Conservation (phyloP, 1,140 invertebrate genomes). For the Diachasmimorpha longicaudata region DNA sequence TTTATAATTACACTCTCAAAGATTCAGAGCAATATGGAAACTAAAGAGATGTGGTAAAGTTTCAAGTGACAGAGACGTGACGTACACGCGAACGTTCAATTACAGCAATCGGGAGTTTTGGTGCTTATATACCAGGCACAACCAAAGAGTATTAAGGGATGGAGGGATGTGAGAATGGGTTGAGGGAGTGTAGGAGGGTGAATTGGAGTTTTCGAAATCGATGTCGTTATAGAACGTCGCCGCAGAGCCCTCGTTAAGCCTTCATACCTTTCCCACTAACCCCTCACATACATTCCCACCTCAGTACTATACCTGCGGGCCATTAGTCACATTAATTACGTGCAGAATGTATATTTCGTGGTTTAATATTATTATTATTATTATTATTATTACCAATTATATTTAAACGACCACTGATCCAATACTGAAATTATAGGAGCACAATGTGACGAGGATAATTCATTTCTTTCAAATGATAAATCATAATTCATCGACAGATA, state of each 20-base stretch:
- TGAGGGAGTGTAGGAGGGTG: background rate
- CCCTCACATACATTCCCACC: background rate
- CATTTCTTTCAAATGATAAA: background rate
- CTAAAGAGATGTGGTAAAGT: background rate
- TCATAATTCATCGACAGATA: too few species aligned
- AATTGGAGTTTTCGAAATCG: constrained; percentile 6
- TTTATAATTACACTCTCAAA: background rate
- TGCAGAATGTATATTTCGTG: constrained; percentile 48
- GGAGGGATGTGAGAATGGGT: background rate
- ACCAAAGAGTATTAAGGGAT: background rate
- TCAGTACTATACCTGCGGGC: constrained; percentile 10
- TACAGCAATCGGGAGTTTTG: background rate
- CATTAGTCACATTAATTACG: constrained; percentile 55
- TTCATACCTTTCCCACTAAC: background rate
- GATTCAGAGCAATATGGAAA: background rate
- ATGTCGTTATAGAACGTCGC: constrained; percentile 8
- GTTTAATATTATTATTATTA: constrained; percentile 14
- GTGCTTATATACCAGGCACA: background rate
- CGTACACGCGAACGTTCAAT: constrained; percentile 6
- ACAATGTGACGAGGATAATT: background rate
- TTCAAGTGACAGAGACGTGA: constrained; percentile 5
- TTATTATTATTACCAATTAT: constrained; percentile 16
- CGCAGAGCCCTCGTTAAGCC: constrained; percentile 7
- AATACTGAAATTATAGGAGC: background rate
- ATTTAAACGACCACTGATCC: constrained; percentile 7